Base-by-base conservation (phyloP, 2,888 invertebrate genomes). In the Tenthredo mesomela region DNA sequence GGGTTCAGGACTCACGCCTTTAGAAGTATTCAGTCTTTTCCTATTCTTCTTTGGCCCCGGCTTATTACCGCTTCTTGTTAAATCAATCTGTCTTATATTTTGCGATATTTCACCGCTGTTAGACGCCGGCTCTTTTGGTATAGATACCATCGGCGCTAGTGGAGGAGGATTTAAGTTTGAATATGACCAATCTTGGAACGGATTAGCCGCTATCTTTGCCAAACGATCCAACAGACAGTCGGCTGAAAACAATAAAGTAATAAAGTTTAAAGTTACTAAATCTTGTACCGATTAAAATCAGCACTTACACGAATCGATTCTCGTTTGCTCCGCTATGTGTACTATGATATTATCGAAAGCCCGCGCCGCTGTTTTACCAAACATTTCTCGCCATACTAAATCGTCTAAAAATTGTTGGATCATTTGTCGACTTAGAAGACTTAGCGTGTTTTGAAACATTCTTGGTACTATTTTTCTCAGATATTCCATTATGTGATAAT, bases 321-420 rank as follows among this genome's bases (percentile, higher is more conserved):
- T 95, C 0, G 97, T 97, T 92, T 97, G 97, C 90, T 97, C 97
- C 0, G 97, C 95, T 78, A 98, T 95, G 92, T 98, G 97, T 0
- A 94, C 89, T 2, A 97, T 95, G 75, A 98, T 96, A 90, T 97
- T 97, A 90, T 97, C 97, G 90, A 97, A 98, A 0, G 97, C 96
- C 88, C 96, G 95, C 0, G 96, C 95, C 0, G 98, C 96, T 0
- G 97, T 96, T 5, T 95, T 95, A 0, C 98, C 98, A 91, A 96
- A 98, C 91, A 96, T 96, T 92, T 98, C 98, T 85, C 98, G 95
- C 98, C 98, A 98, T 15, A 97, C 96, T 25, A 98, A 93, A 91
- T 98, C 98, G 92, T 98, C 98, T 87, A 98, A 93, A 93, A 98
- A 98, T 92, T 98, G 97, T 92, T 98, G 98, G 89, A 98, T 97